Conservation (phyloP, 2,113 vertebrate genomes). For the Peromyscus californicus region DNA sequence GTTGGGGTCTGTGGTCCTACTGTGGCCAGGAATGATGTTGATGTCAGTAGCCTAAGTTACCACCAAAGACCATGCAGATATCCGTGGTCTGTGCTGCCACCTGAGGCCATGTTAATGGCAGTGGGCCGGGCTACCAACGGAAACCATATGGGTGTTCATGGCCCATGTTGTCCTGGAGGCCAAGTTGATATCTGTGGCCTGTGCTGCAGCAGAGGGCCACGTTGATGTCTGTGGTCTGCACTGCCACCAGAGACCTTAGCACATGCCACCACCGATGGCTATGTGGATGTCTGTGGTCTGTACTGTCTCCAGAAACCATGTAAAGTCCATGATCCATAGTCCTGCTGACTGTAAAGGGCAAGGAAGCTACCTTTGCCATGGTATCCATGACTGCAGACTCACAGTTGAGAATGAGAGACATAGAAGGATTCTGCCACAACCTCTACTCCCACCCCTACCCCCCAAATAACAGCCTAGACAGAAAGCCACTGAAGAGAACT, state of each 20-base stretch:
- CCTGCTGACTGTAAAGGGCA: background rate
- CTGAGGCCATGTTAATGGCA: too few relatives aligned
- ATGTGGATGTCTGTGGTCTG: background rate
- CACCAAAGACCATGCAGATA: too few relatives aligned
- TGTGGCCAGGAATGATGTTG: too few relatives aligned
- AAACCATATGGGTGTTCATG: background rate
- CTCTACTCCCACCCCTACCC: accelerated
- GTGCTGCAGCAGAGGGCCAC: too few relatives aligned
- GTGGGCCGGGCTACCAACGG: background rate
- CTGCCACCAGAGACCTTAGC: background rate
- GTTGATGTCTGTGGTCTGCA: background rate
- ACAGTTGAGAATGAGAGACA: background rate
- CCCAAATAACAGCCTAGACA: background rate
- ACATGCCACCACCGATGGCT: background rate
- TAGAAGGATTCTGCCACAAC: background rate
- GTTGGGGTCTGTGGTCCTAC: too few relatives aligned
- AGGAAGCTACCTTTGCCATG: background rate
- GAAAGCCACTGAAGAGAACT: background rate
- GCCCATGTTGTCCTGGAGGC: background rate
- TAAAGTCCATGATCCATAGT: background rate
- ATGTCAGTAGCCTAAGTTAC: too few relatives aligned
- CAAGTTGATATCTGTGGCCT: background rate
- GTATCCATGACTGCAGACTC: background rate
- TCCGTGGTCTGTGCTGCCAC: too few relatives aligned
- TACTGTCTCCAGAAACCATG: background rate